phyloP scores from a whole-genome alignment of 2,797 vertebrate species.

The Okamejei kenojei region DNA sequence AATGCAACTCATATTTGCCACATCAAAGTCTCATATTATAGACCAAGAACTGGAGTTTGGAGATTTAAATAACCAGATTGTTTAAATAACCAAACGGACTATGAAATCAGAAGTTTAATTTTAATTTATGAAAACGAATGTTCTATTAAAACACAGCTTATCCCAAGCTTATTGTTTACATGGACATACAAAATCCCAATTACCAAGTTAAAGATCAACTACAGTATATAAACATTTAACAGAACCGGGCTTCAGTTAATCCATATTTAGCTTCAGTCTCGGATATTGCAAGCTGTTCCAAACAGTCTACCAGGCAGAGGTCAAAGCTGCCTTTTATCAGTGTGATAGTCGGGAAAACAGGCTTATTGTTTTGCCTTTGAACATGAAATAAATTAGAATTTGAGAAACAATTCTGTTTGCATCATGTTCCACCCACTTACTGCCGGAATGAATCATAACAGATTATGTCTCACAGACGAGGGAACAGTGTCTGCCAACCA shows the following conservation, averaged over 20 bases:
- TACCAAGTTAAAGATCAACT: not conserved
- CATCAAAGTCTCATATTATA: not conserved
- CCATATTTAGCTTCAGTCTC: not conserved
- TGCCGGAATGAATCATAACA: not conserved
- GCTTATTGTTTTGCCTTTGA: not conserved
- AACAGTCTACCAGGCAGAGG: not conserved
- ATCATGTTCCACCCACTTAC: conserved; percentile 9
- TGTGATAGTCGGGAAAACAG: not conserved
- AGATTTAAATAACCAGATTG: not conserved
- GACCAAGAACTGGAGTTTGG: not conserved
- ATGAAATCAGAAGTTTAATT: not conserved
- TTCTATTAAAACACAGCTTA: not conserved
- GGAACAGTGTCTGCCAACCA: not conserved
- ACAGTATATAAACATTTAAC: not conserved
- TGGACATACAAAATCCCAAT: not conserved
- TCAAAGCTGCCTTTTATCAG: not conserved
- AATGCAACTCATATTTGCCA: not conserved
- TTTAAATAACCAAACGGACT: not conserved
- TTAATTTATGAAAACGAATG: not conserved
- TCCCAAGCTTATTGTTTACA: not conserved
- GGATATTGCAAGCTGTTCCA: not conserved
- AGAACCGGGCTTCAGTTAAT: not conserved
- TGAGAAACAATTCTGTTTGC: not conserved
- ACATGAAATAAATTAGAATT: not conserved
- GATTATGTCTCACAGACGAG: not conserved